phyloP scores from a whole-genome alignment of 2,113 vertebrate genomes.

The Hippopotamus amphibius region DNA sequence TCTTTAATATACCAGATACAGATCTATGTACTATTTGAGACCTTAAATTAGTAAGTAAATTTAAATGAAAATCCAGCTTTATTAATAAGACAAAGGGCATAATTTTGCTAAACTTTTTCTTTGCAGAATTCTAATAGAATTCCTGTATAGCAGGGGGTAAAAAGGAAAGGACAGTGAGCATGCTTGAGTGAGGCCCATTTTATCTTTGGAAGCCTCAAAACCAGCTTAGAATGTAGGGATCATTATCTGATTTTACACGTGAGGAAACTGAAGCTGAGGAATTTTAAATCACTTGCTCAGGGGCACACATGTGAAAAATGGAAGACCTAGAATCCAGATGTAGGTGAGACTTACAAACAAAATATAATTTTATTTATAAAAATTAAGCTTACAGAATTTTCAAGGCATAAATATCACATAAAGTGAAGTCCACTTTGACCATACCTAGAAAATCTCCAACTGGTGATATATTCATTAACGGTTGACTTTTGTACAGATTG shows the following conservation, averaged over 20 bases:
- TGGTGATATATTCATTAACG: neutral
- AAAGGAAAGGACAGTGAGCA: neutral
- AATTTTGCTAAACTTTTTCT: constrained; percentile 34
- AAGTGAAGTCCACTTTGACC: neutral
- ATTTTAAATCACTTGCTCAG: neutral
- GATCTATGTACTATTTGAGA: neutral
- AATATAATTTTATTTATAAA: constrained; percentile 20
- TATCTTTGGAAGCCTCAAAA: neutral
- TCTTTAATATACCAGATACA: neutral
- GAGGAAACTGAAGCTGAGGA: constrained; percentile 21
- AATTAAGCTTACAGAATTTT: constrained; percentile 37
- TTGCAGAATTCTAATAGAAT: constrained; percentile 1
- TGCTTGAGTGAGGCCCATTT: neutral
- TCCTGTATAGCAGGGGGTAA: neutral
- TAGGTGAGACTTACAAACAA: neutral
- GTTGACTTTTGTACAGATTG: neutral
- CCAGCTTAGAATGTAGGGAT: neutral
- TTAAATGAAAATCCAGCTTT: neutral
- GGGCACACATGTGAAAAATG: neutral
- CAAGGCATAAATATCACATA: neutral
- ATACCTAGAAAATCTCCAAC: neutral
- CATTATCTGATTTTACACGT: constrained; percentile 7
- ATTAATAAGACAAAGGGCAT: constrained; percentile 37
- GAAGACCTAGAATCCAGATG: neutral
- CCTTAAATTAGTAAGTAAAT: constrained; percentile 26